Conservation (phyloP, 2,888 invertebrate species). For the Prosopocoilus inquinatus region DNA sequence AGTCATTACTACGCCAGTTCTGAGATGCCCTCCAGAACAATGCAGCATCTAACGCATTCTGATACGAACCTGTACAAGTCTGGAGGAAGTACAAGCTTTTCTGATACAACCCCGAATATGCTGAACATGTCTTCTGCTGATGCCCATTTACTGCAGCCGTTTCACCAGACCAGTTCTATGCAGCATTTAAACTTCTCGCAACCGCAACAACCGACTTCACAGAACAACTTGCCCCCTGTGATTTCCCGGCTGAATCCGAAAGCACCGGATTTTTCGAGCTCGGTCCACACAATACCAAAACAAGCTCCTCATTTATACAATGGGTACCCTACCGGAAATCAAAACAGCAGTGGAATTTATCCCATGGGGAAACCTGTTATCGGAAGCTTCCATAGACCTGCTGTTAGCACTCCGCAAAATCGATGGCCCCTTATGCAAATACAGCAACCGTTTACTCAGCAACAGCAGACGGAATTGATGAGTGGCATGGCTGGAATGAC, state of each 20-base stretch:
- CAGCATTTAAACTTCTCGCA: constrained; percentile 45
- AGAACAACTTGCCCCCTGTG: constrained; percentile 47
- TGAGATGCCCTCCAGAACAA: constrained; percentile 26
- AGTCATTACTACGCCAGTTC: constrained; percentile 27
- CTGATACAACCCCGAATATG: constrained; percentile 39
- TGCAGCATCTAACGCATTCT: constrained; percentile 29
- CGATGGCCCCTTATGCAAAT: constrained; percentile 43
- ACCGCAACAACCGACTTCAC: constrained; percentile 31
- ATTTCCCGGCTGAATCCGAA: constrained; percentile 76
- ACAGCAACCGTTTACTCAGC: constrained; percentile 42
- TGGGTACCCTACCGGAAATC: constrained; percentile 26
- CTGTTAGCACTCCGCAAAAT: constrained; percentile 34
- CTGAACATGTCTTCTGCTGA: constrained; percentile 51
- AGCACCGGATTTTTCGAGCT: constrained; percentile 73
- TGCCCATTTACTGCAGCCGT: constrained; percentile 42
- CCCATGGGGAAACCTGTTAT: constrained; percentile 23
- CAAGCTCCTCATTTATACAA: constrained; percentile 16
- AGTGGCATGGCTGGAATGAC: constrained; percentile 49
- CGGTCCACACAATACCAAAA: constrained; percentile 28
- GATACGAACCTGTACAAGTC: constrained; percentile 37
- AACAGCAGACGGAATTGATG: constrained; percentile 42
- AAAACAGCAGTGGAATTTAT: constrained; percentile 23
- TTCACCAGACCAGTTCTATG: constrained; percentile 35
- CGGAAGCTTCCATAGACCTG: constrained; percentile 25
- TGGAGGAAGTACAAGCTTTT: constrained; percentile 27